Evolutionary conservation across 2,888 invertebrate species (phyloP).

Genomic region (Diploptera punctata): DNA sequence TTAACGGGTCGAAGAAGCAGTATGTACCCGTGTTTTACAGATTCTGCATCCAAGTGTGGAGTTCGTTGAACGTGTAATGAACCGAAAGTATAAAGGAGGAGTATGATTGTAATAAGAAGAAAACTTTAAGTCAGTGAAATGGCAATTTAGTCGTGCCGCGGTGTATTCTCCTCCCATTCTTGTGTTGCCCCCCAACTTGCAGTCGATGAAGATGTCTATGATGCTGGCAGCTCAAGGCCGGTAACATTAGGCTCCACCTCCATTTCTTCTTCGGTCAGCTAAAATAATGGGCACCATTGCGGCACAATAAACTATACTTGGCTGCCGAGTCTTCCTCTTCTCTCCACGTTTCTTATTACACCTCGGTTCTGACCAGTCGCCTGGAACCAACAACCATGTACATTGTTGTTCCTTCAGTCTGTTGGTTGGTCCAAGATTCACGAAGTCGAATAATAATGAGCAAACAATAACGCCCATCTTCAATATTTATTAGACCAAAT

Average conservation of each 20-base stretch:
- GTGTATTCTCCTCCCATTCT: not conserved
- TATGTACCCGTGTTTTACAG: no score
- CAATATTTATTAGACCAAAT: no score
- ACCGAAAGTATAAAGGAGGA: not conserved
- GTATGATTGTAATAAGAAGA: no score
- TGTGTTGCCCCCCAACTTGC: not conserved
- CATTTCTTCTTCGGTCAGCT: constrained; percentile 15
- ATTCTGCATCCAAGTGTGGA: not conserved
- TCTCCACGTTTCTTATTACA: constrained; percentile 15
- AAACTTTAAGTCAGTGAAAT: not conserved
- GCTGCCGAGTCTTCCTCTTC: constrained; percentile 6
- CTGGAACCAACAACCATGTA: not conserved
- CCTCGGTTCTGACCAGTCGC: constrained; percentile 10
- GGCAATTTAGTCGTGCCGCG: not conserved
- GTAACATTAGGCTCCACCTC: constrained; percentile 34
- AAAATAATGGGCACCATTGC: constrained; percentile 24
- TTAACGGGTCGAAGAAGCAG: not conserved
- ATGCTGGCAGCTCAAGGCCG: constrained; percentile 43
- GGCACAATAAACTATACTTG: constrained; percentile 19
- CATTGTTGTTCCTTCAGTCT: not conserved
- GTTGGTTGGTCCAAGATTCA: not conserved
- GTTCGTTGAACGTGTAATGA: constrained; percentile 28
- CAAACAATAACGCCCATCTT: no score
- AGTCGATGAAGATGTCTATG: constrained; percentile 41
- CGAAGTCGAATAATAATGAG: no score